These are phyloP conservation scores for Fissipunctia ypsillon DNA, from an alignment of 2,888 invertebrate species.

Conservation along the genomic window DNA sequence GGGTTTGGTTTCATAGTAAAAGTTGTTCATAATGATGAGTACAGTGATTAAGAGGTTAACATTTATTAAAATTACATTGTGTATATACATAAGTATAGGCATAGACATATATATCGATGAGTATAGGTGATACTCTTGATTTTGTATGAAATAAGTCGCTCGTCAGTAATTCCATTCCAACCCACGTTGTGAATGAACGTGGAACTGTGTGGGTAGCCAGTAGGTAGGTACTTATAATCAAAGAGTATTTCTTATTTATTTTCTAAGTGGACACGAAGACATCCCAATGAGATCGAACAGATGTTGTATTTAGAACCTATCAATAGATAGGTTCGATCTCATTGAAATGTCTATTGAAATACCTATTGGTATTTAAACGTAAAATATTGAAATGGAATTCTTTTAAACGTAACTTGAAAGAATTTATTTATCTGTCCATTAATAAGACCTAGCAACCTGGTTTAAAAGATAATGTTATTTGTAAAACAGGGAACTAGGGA, in stretches of 20 bases:
- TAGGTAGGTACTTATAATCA: neutral
- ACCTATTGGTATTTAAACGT: too few species aligned
- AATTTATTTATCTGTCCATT: neutral
- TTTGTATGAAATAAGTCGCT: neutral
- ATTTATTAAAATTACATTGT: too few species aligned
- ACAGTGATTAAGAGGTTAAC: too few species aligned
- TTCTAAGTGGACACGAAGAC: neutral
- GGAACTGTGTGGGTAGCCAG: neutral
- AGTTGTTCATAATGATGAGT: too few species aligned
- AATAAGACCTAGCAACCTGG: too few species aligned
- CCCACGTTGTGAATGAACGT: neutral
- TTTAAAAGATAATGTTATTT: neutral
- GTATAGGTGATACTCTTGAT: neutral
- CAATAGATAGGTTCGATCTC: too few species aligned
- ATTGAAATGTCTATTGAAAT: too few species aligned
- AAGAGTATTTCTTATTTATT: neutral
- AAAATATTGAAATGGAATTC: neutral
- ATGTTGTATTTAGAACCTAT: neutral
- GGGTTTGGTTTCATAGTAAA: too few species aligned
- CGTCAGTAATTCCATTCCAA: neutral
- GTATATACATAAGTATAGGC: too few species aligned
- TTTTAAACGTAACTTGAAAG: neutral
- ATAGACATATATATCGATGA: too few species aligned
- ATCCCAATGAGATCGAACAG: conserved; percentile 8
- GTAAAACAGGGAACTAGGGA: neutral